These are phyloP conservation scores for Arnoldichthys spilopterus DNA, from an alignment of 2,797 vertebrate species.

Conservation along the genomic window DNA sequence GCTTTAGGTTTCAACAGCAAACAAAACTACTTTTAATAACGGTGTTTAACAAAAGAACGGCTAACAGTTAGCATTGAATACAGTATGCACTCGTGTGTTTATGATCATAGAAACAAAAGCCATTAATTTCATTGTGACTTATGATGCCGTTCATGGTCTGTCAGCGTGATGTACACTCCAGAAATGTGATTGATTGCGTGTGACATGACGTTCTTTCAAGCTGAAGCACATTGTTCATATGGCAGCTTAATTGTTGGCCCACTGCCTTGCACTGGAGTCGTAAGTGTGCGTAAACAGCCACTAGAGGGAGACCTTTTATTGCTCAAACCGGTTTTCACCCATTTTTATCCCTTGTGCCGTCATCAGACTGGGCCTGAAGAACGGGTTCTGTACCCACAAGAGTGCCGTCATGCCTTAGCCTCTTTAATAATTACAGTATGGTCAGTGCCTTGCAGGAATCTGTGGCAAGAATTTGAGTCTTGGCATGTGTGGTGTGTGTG, in stretches of 20 bases:
- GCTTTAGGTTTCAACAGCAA: background rate
- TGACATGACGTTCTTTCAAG: slow-evolving; percentile 19
- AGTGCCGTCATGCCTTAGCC: slow-evolving; percentile 58
- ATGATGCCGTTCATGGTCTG: too few relatives aligned
- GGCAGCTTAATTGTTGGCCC: slow-evolving; percentile 23
- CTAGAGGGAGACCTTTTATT: slow-evolving; percentile 65
- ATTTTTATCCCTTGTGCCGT: slow-evolving; percentile 56
- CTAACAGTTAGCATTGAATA: background rate
- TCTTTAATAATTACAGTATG: slow-evolving; percentile 69
- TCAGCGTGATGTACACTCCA: slow-evolving; percentile 4
- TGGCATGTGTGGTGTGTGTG: slow-evolving; percentile 47
- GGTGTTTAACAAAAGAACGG: background rate
- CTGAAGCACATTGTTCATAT: slow-evolving; percentile 24
- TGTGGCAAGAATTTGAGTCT: slow-evolving; percentile 61
- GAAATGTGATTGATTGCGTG: slow-evolving; percentile 11
- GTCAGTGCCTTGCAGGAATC: slow-evolving; percentile 61
- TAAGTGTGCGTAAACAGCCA: slow-evolving; percentile 42
- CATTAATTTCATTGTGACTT: slow-evolving; percentile 9
- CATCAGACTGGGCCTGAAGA: slow-evolving; percentile 48
- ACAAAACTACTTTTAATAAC: background rate
- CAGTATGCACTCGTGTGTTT: background rate
- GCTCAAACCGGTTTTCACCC: background rate
- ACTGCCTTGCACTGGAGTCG: slow-evolving; percentile 48
- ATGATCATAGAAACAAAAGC: background rate
- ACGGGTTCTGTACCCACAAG: slow-evolving; percentile 58